Evolutionary conservation across 2,113 vertebrate species (phyloP).

Genomic region (Paratilapia polleni): DNA sequence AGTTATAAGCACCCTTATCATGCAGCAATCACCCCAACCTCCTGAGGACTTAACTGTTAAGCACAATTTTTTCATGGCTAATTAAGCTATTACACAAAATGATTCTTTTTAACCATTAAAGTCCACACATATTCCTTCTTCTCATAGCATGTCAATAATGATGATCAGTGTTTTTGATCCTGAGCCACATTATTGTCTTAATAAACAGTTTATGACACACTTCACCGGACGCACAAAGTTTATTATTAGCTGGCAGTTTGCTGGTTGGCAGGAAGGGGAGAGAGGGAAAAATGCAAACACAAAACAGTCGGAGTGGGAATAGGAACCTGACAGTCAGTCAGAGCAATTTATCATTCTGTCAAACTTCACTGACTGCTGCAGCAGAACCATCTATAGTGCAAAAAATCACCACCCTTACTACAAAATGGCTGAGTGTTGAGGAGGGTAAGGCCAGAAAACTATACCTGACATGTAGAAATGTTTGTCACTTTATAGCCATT

Average conservation of each 20-base stretch:
- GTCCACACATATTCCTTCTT: slow-evolving; percentile 15
- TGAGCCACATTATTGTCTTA: slow-evolving; percentile 57
- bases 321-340: slow-evolving; percentile 75
- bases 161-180: slow-evolving; percentile 23
- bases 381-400: slow-evolving; percentile 63
- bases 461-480: slow-evolving; percentile 43
- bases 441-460: slow-evolving; percentile 47
- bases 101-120: slow-evolving; percentile 15
- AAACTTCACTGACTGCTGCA: slow-evolving; percentile 76
- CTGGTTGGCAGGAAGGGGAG: slow-evolving; percentile 51
- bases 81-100: slow-evolving; percentile 35
- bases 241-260: slow-evolving; percentile 71
- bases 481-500: slow-evolving; percentile 52
- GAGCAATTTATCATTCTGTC: slow-evolving; percentile 79
- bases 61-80: slow-evolving; percentile 26
- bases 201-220: slow-evolving; percentile 68
- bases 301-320: slow-evolving; percentile 67
- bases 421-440: slow-evolving; percentile 49
- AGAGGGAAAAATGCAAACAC: slow-evolving; percentile 62
- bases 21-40: slow-evolving; percentile 19
- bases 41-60: slow-evolving; percentile 22
- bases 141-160: slow-evolving; percentile 12
- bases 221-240: slow-evolving; percentile 59
- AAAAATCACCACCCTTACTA: slow-evolving; percentile 20
- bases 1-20: slow-evolving; percentile 9